Evolutionary conservation across 2,888 invertebrate species (phyloP), one percentile per base, ranked within the genome.

Genomic region (Epinotia nisella): DNA sequence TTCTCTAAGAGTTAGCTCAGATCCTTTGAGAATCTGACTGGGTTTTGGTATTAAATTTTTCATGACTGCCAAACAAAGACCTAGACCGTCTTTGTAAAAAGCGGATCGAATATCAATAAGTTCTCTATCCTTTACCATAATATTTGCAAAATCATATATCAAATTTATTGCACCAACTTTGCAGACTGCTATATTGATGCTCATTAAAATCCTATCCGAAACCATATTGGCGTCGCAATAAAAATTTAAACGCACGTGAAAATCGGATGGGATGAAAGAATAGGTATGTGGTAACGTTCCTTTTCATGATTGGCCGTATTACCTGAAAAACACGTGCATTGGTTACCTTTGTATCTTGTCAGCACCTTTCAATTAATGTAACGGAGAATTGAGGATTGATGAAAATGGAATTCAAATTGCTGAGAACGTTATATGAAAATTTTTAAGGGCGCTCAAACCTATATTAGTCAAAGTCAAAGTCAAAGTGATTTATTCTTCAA

Each of bases 1-100:
- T 89, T 88, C 89, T 85, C 88, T 87, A 87, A 89, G 86, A 88
- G 87, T 91, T 90, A 89, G 87, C 82, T 80, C 82, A 88, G 78
- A 81, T 86, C 85, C 85, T 89, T 88, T 86, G 85, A 83, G 83
- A 87, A 81, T 85, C 83, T 83, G 82, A 88, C 87, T 84, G 83
- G 86, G 78, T 84, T 61, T 60, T 56, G 35, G 87, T 89, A 90
- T 91, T 87, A 90, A 90, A 90, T 89, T 91, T 90, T 90, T 91
- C 89, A 91, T 90, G 90, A 89, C 87, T 86, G 85, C 80, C 87
- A 87, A 86, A 68, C 62, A 62, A 68, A 56, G 21, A 24, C 21
- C 55, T 67, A 58, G 45, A 56, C 13, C 13, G 0, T 35, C 39
- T 49, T 51, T 17, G 29, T 39, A n/a, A 19, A 55, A 67, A 60